Base-by-base conservation (phyloP, 2,113 vertebrate genomes). In the Capreolus pygargus region DNA sequence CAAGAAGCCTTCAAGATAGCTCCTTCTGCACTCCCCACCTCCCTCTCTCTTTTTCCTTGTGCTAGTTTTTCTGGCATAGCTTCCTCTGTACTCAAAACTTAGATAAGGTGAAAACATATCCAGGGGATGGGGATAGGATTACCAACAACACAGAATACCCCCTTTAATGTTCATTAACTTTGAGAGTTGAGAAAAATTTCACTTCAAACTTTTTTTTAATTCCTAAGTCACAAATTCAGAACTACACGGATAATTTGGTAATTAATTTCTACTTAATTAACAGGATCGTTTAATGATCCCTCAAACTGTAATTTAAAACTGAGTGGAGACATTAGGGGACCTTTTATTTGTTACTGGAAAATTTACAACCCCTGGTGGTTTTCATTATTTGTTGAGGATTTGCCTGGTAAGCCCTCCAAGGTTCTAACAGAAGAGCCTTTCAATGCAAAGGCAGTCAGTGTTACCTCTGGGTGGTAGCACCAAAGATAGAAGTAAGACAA, bases 261-360 rank as follows among this genome's bases (percentile, higher is more conserved):
- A 93, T 90, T 97, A 98, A 96, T 98, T 86, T 98, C 81, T 92
- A 47, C 91, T 97, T 98, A 97, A 93, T 94, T 97, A 96, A 90
- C 67, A 95, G 89, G 91, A 13, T 82, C 52, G 21, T 96, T 98
- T 96, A 94, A 55, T 95, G 95, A 96, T 43, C 88, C 45, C 36
- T 91, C 3, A 52, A 1, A 1, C 74, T 96, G 76, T 89, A 88
- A 7, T 97, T 93, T 95, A 95, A 94, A 94, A 39, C 70, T 33
- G 95, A 97, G 70, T 12, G 43, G 96, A 88, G 94, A 67, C 60
- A 17, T 95, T 47, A 19, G 86, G 60, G 90, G 55, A 39, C 50
- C 89, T 70, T 81, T 43, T 74, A 52, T 95, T 96, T 94, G 79
- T 64, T 76, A 12, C 91, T 74, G 52, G 88, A 78, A 61, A 82